Evolutionary conservation across 2,113 vertebrate genomes (phyloP).

Genomic region (Nothoprocta perdicaria): DNA sequence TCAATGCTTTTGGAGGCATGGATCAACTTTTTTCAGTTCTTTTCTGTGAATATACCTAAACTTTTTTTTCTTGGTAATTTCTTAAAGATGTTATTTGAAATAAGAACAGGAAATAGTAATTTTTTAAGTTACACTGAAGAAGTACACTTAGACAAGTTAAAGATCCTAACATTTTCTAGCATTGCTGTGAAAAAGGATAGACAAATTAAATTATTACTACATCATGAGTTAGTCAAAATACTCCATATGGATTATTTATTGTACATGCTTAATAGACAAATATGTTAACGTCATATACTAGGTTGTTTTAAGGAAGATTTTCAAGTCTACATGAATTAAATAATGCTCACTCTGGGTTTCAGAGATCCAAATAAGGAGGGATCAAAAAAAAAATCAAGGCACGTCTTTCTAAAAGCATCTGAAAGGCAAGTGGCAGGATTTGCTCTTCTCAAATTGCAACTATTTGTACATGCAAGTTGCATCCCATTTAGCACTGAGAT

Average conservation of each 20-base stretch:
- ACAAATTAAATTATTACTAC: neutral
- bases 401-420: neutral
- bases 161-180: neutral
- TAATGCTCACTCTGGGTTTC: neutral
- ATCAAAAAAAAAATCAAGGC: neutral
- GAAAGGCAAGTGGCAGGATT: neutral
- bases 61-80: neutral
- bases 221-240: neutral
- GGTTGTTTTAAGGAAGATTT: neutral
- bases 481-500: neutral
- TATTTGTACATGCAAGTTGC: neutral
- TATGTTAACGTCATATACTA: neutral
- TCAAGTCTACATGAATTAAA: neutral
- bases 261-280: accelerated
- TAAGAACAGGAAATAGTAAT: neutral
- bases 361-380: neutral
- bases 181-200: neutral
- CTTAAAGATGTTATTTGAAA: neutral
- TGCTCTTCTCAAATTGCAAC: neutral
- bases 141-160: no score
- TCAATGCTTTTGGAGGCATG: neutral
- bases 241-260: neutral
- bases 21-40: neutral
- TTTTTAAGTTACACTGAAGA: no score
- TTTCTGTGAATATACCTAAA: neutral